Evolutionary conservation across 2,113 vertebrate species (phyloP).

Genomic region (Neotoma lepida): DNA sequence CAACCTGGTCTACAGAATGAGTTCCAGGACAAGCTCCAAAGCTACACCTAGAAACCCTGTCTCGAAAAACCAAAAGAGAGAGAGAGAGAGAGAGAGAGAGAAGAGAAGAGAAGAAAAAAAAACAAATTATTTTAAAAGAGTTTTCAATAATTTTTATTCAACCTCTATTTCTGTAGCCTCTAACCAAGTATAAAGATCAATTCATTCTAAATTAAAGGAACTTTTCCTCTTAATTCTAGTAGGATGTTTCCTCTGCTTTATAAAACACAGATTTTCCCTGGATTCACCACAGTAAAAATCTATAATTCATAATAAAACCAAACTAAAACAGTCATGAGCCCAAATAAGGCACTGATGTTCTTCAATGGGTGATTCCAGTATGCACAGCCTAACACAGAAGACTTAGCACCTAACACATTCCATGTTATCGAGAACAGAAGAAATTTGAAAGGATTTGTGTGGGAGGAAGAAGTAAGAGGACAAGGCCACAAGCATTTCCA

Average conservation of each 20-base stretch:
- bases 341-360: background rate
- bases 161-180: background rate
- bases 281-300: conserved; percentile 5
- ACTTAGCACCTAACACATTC: background rate
- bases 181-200: background rate
- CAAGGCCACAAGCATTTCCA: conserved; percentile 42
- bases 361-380: conserved; percentile 22
- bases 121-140: background rate
- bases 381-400: background rate
- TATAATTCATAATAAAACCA: conserved; percentile 21
- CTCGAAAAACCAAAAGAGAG: too few species aligned
- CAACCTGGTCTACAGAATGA: too few species aligned
- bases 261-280: conserved; percentile 14
- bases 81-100: too few species aligned
- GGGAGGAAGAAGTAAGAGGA: background rate
- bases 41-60: too few species aligned
- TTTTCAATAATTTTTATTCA: conserved; percentile 29
- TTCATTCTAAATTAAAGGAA: background rate
- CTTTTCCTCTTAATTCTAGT: conserved; percentile 28
- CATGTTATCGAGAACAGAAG: background rate
- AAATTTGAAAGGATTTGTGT: conserved; percentile 4
- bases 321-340: conserved; percentile 27
- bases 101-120: too few species aligned
- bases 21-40: too few species aligned
- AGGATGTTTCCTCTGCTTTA: background rate